Base-by-base conservation (phyloP, 2,888 invertebrate genomes). In the Patella ulyssiponensis region DNA sequence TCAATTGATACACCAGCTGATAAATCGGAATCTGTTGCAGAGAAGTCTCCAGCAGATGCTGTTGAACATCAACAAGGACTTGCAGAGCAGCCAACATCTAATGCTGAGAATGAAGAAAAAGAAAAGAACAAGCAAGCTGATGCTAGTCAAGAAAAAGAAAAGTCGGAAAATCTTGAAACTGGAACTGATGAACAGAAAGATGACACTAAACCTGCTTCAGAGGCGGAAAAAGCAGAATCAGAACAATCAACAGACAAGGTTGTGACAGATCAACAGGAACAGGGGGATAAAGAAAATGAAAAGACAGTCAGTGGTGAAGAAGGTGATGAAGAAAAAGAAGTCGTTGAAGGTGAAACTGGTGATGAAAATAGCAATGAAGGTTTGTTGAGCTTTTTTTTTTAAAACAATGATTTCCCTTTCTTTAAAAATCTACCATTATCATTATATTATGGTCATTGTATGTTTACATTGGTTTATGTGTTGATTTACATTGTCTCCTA, bases 1-100 rank as follows among this genome's bases (percentile, higher is more conserved):
- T 71, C 78, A 74, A 33, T 71, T n/a, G 64, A 56, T 27, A 76
- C 76, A 17, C 52, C 71, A 27, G 64, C 70, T 64, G 72, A 73
- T 14, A 73, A 77, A 73, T 58, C 54, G 52, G 79, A 77, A 77
- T 69, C 64, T 14, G 75, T 76, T 12, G 54, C 33, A 64, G 74
- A 51, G 44, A 70, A 75, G 54, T 64, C 58, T 64, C 9, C 17
- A 20, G 58, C 17, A 58, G n/a, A 17, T n/a, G 20, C 58, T 64
- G 58, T 11, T 64, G 58, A n/a, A 64, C 33, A 44, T 58, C 5
- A 51, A 58, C 75, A 69, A 23, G 80, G 72, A 70, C 64, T n/a
- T 72, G 77, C 64, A 69, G 69, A 56, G 78, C 64, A 14, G 20
- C 4, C 33, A 3, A 3, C 33, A 44, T 44, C 44, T 44, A 44